Evolutionary conservation across 2,888 invertebrate species (phyloP), one percentile per base, ranked within the genome.

Genomic region (Agrochola litura): DNA sequence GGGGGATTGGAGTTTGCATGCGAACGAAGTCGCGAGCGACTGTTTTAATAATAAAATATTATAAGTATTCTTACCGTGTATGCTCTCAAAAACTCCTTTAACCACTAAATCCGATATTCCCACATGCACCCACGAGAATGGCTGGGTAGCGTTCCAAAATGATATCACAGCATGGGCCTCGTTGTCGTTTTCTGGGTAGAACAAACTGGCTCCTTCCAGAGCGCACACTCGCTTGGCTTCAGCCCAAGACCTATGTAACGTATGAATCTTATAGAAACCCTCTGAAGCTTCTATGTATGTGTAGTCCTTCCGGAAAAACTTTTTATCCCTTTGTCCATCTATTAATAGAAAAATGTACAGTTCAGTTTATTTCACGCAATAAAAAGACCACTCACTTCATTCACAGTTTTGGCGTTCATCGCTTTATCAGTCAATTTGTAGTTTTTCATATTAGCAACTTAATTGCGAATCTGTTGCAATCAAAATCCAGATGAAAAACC

Each of bases 201-300:
- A 95, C 3, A 96, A 82, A 22, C 85, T 86, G 4, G 94, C 93
- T 0, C 95, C 95, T 88, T 96, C 95, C 49, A 87, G 43, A 0
- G 88, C 90, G 74, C 95, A 96, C 25, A 82, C 82, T 16, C 83
- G 88, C 79, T 92, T 94, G 0, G 95, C 95, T 0, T 93, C 92
- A 14, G 85, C 69, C 95, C 95, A 96, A 10, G 86, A 88, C 75
- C 89, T 93, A 8, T 88, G 90, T 37, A 93, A 67, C 0, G 93
- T 94, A 67, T 95, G 94, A 43, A 95, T 89, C 88, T 96, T 96
- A 87, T 95, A 96, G 79, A 95, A 96, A 76, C 92, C 90, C 3
- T 90, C 73, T 12, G 91, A 85, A 1, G 73, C 80, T 9, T 93
- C 90, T 76, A 95, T 71, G 73, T 90, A 95, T 16, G 73, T 90